Evolutionary conservation across 2,888 invertebrate genomes (phyloP), one percentile per base, ranked within the genome.

Genomic region (Phyllotreta striolata): DNA sequence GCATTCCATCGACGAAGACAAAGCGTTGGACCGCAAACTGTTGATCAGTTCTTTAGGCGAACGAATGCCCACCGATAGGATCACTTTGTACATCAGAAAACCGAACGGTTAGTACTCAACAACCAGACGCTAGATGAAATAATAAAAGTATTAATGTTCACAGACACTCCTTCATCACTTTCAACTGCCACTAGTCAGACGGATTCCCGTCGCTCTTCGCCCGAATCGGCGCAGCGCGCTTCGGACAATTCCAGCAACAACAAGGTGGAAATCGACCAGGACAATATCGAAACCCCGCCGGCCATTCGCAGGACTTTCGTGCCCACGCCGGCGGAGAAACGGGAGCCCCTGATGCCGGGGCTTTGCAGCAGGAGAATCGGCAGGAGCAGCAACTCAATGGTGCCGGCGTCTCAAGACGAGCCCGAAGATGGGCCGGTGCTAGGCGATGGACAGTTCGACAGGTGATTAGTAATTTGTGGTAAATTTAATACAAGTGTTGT

Each of bases 251-350:
- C 47, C 10, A 44, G 43, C 24, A 60, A 60, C n/a, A 60, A 51
- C 41, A 59, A 89, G 77, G 88, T 90, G 8, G 93, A 94, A 77
- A 93, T 95, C 43, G 95, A 95, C 79, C 92, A 93, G 1, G 95
- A 95, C 73, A 95, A 95, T 73, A 91, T 95, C 38, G 94, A 95
- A 83, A 95, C 95, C 1, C 94, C 95, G 13, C 94, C 95, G 4
- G 91, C 89, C 0, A 89, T 89, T 12, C 85, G 94, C 61, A 87
- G 90, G 71, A 81, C 87, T 35, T 89, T 89, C 75, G 87, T 85
- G 62, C 86, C 88, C 1, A 86, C 88, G 1, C 86, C 87, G 39
- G 87, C 87, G 46, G 83, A 84, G 24, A 86, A 86, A 73, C 77
- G 84, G 12, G 80, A 82, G 70, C 79, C 80, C 9, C 46, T 74